Base-by-base conservation (phyloP, 2,888 invertebrate genomes). In the Trissoscelio sp. region DNA sequence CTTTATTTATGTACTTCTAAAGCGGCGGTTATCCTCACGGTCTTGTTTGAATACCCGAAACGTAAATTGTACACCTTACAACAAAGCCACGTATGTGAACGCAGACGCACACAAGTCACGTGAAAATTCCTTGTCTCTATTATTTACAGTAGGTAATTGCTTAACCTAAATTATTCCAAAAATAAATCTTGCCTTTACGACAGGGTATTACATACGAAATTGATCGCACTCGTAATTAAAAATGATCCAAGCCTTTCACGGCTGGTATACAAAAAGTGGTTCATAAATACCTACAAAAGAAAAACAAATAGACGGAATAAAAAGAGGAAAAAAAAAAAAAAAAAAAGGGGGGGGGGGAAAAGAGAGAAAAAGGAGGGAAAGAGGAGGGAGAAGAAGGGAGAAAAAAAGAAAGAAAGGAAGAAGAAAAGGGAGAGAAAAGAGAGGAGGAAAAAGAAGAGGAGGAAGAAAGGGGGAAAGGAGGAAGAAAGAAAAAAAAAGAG, bases 151-250 rank as follows among this genome's bases (percentile, higher is more conserved):
- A 72, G 64, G 62, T 78, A 69, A 66, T 78, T 44, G 31, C 78
- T 79, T 79, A 79, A 58, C 57, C 66, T 79, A 79, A 67, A 79
- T 79, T 66, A 75, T 64, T 79, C 58, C 60, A 75, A 78, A 79
- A 79, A 82, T 81, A 81, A 81, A 81, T 73, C 73, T 64, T 60
- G 78, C 28, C 48, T 69, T 46, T 34, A 34, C 46, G 62, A 67
- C 51, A 60, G 58, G 53, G 31, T 73, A 11, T 75, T 51, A 75
- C 51, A 64, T 66, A 53, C 62, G 58, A 74, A 70, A 58, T 58
- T 22, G 18, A 58, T 72, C 72, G 46, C 70, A 66, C 39, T 64
- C 53, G 55, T 51, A 46, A 67, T 72, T 48, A 67, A 66, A 73
- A 62, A 48, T 39, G 24, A 18, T 51, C 51, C 72, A 72, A 72